A percentile compares a stretch with the other conserved stretches of the same genome.
These are phyloP conservation scores for Nycticebus coucang DNA, from an alignment of 2,113 vertebrate species.

Conservation along the genomic window DNA sequence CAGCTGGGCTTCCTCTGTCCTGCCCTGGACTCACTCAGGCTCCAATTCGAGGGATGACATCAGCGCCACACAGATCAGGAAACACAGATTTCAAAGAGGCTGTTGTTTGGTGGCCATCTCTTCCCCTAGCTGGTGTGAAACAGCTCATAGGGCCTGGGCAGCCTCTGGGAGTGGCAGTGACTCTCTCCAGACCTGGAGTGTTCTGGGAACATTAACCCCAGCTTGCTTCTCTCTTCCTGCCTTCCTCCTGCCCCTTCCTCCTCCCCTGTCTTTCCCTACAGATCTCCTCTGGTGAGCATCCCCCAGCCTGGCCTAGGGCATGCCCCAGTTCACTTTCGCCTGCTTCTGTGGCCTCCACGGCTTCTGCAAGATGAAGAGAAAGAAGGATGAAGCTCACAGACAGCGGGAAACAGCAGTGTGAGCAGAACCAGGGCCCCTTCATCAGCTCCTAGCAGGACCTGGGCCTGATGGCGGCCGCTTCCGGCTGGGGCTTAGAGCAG, in stretches of 20 bases:
- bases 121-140: neutral
- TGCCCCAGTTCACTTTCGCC: constrained; percentile 97
- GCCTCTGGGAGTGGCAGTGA: neutral
- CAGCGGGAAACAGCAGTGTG: constrained; percentile 87
- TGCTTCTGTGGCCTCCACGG: constrained; percentile 97
- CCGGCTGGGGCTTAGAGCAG: neutral
- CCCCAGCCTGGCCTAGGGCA: constrained; percentile 81
- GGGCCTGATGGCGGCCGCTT: neutral
- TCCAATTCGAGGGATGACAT: neutral
- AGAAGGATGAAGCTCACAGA: constrained; percentile 86
- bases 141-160: neutral
- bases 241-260: constrained; percentile 35
- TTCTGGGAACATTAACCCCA: constrained; percentile 55
- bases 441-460: neutral
- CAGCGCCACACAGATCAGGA: constrained; percentile 4
- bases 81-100: neutral
- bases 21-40: neutral
- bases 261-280: constrained; percentile 56
- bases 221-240: constrained; percentile 66
- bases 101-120: neutral
- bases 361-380: constrained; percentile 90
- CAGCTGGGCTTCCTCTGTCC: neutral
- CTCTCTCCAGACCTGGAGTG: neutral
- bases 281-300: constrained; percentile 71
- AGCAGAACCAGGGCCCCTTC: constrained; percentile 69